Evolutionary conservation across 2,113 vertebrate species (phyloP).

Genomic region (Bubalus kerabau): DNA sequence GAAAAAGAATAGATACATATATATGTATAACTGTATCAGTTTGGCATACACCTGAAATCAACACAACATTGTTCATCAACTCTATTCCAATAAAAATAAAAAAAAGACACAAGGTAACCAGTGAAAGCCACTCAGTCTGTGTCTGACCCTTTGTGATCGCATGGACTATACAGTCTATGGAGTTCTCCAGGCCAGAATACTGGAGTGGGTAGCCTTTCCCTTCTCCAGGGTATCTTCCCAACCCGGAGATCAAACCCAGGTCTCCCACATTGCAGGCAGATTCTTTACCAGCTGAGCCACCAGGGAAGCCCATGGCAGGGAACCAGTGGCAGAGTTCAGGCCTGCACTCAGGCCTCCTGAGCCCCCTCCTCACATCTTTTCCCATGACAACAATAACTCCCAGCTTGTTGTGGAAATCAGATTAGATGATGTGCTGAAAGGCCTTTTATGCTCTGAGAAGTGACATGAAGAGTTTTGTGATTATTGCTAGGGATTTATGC

Average conservation of each 20-base stretch:
- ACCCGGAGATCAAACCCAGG: background rate
- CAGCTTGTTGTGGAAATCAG: background rate
- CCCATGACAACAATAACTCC: background rate
- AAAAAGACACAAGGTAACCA: background rate
- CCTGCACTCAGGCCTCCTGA: background rate
- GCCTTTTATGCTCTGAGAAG: constrained; percentile 30
- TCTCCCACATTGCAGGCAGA: background rate
- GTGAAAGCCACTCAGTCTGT: background rate
- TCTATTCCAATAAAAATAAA: background rate
- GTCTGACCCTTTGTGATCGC: background rate
- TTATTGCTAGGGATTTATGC: background rate
- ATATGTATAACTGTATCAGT: background rate
- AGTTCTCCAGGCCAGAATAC: background rate
- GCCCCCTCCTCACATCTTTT: background rate
- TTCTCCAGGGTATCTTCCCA: background rate
- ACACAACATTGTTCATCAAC: background rate
- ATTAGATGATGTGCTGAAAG: background rate
- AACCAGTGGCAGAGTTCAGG: background rate
- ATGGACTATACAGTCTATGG: background rate
- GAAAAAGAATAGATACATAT: background rate
- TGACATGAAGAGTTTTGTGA: background rate
- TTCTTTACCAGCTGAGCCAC: background rate
- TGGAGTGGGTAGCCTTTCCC: background rate
- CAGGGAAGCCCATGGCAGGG: background rate
- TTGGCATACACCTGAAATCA: background rate